Evolutionary conservation across 1,140 invertebrate genomes (phyloP), one percentile per base, ranked within the genome.

Genomic region (Drosophila chauvacae): DNA sequence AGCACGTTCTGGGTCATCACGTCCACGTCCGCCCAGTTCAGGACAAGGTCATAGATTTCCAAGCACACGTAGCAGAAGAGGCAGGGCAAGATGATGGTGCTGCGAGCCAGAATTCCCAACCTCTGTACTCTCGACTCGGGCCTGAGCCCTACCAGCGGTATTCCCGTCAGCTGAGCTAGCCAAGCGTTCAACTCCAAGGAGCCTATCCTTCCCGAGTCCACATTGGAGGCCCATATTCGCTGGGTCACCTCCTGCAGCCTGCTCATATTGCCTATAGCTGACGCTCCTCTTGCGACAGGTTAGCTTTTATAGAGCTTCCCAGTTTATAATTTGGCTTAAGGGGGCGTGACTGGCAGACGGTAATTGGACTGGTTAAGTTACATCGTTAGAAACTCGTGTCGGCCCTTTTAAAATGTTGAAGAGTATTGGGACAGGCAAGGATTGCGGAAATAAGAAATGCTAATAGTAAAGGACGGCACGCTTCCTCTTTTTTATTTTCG

Each of bases 131-230:
- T 33, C 5, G 88, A 73, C 55, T 91, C 86, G 1, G n/a, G 13
- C 47, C 78, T 72, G 1, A 91, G 45, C 0, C 82, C 86, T 6
- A 71, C 18, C 20, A 91, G 18, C 0, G 88, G 88, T n/a, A 91
- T 35, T 9, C 88, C 88, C 20, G 63, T 61, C 18, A 81, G 28
- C 9, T 91, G 80, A 0, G 75, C 77, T 41, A 91, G 53, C 70
- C 77, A 90, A n/a, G 83, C 37, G 45, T 90, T 90, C n/a, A 90
- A 58, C 39, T 86, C 72, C 9, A 91, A 64, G n/a, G 88, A 91
- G 28, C 88, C 88, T 7, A 90, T 70, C 56, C 23, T 47, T 7
- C 88, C 88, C 14, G 50, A 51, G 5, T 44, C 42, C 7, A 81
- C 65, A 68, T 90, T 57, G 0, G 88, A 91, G 14, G 77, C 77